Evolutionary conservation across 1,140 invertebrate genomes (phyloP), one percentile per base, ranked within the genome.

Genomic region (Leptopilina clavipes): DNA sequence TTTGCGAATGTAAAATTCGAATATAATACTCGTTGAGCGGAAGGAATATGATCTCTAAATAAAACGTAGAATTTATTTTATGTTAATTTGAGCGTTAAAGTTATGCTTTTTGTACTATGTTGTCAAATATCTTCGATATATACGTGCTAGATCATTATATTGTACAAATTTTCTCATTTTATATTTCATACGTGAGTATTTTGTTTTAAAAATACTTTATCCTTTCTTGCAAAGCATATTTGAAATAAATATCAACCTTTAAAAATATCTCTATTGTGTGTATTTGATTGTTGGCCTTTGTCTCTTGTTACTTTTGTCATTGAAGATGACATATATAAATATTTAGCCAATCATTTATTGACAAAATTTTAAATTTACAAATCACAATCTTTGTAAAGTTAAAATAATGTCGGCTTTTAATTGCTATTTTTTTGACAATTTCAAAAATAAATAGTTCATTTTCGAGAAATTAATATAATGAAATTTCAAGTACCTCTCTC

Each of bases 191-290:
- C 82, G 83, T 74, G 81, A 89, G 88, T 90, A 89, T 90, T 90
- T 90, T 90, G 89, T 90, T 89, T 87, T 89, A 89, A 87, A 89
- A 90, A 89, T 90, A 89, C 88, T 90, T 89, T 74, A n/a, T n/a
- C 14, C 43, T 45, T 65, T 17, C 18, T 14, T 65, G n/a, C 11
- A 65, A 65, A 65, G 14, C 59, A 31, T 37, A 65, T 65, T 65
- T 65, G 19, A 65, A 65, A 65, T 65, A 65, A 65, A 65, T 65
- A n/a, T n/a, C 25, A 31, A 25, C n/a, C 59, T 65, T 31, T 31
- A 65, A 59, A 65, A 65, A 31, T 31, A 37, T 65, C n/a, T 12
- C 44, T 10, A 40, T 6, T 31, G 25, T 40, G 1, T 31, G 25
- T 31, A 31, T 31, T 31, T 31, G 5, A 31, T 31, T 31, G n/a